Conservation (phyloP, 2,888 invertebrate species). For the Xestia ashworthii region DNA sequence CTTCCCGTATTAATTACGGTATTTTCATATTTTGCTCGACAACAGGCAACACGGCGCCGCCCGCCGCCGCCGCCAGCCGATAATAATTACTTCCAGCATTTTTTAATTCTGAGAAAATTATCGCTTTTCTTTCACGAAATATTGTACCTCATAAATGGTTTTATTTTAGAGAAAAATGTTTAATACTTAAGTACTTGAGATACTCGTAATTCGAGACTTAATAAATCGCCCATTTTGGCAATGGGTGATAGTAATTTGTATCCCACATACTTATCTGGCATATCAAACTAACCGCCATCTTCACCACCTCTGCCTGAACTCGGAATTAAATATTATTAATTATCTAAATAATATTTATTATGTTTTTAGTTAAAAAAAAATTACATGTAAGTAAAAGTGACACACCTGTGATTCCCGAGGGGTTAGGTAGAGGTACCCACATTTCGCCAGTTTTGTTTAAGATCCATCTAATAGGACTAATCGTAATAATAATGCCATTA, state of each 20-base stretch:
- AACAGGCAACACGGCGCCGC: conserved; percentile 1
- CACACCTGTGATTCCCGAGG: not conserved
- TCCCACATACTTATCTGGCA: not conserved
- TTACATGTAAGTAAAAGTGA: not conserved
- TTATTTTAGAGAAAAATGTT: not conserved
- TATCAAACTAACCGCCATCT: not conserved
- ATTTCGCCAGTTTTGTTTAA: not conserved
- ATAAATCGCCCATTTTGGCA: not conserved
- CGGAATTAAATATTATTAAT: not conserved
- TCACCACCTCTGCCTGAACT: not conserved
- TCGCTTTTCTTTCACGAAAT: conserved; percentile 13
- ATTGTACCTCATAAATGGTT: conserved; percentile 3
- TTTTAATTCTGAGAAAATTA: conserved; percentile 25
- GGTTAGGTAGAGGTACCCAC: not conserved
- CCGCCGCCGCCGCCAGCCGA: conserved; percentile 7
- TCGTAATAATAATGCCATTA: too few relatives aligned
- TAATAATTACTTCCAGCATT: conserved; percentile 44
- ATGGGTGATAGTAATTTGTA: not conserved
- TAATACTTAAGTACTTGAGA: too few relatives aligned
- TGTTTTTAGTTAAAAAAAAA: not conserved
- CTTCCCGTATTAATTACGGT: not conserved
- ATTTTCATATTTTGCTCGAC: conserved; percentile 35
- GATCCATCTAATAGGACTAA: not conserved
- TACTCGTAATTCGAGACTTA: conserved; percentile 2
- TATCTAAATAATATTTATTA: too few relatives aligned